Percentiles rank a stretch among this genome's conserved stretches.
phyloP scores from a whole-genome alignment of 1,140 invertebrate species.

The Colletes gigas region DNA sequence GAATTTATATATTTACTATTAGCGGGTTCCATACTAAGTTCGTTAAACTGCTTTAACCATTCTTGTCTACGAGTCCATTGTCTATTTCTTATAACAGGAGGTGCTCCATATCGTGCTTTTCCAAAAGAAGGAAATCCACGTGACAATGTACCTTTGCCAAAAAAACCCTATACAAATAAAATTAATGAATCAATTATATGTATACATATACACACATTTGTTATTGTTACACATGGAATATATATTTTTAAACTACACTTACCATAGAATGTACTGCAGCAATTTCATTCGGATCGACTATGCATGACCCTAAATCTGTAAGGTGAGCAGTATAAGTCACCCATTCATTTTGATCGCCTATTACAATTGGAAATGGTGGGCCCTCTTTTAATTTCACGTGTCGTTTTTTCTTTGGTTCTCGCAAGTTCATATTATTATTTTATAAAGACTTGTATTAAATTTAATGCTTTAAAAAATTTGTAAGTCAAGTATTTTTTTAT shows the following conservation, averaged over 20 bases:
- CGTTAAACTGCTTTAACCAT: conserved; percentile 82
- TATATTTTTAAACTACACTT: conserved; percentile 44
- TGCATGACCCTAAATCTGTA: conserved; percentile 85
- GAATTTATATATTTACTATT: conserved; percentile 31
- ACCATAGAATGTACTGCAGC: conserved; percentile 84
- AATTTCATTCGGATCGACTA: conserved; percentile 84
- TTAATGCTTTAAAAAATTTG: neutral
- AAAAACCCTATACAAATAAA: conserved; percentile 82
- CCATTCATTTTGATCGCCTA: conserved; percentile 78
- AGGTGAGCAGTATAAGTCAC: conserved; percentile 83
- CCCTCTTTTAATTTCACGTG: conserved; percentile 69
- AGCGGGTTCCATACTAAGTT: conserved; percentile 69
- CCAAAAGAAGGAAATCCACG: conserved; percentile 82
- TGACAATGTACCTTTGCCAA: conserved; percentile 87
- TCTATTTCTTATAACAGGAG: conserved; percentile 81
- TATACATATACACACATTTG: neutral
- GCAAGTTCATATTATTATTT: conserved; percentile 77
- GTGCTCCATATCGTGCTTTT: conserved; percentile 73
- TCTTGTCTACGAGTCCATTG: conserved; percentile 82
- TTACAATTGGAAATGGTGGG: conserved; percentile 79
- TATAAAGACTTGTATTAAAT: neutral
- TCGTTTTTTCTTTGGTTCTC: conserved; percentile 77
- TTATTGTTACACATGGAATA: neutral
- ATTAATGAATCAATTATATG: conserved; percentile 9
- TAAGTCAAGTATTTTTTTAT: neutral